Evolutionary conservation across 2,797 vertebrate species (phyloP).

Genomic region (Girardinus metallicus): DNA sequence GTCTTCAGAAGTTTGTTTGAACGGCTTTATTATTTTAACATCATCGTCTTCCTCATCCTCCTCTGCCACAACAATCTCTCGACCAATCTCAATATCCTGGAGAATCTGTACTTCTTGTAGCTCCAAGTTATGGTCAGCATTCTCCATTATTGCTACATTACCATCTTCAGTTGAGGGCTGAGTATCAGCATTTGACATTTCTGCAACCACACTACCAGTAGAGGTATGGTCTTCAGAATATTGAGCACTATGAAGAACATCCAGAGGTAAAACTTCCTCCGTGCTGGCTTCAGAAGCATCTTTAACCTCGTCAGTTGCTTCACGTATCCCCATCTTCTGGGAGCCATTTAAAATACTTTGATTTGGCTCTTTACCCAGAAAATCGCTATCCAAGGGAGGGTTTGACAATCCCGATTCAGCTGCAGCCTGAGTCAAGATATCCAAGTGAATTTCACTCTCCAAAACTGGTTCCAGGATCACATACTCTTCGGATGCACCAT

Average conservation of each 20-base stretch:
- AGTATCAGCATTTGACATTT: slow-evolving; percentile 36
- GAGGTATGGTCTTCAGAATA: slow-evolving; percentile 49
- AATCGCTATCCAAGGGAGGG: slow-evolving; percentile 21
- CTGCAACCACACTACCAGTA: slow-evolving; percentile 43
- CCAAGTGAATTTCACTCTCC: slow-evolving; percentile 53
- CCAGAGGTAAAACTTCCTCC: slow-evolving; percentile 21
- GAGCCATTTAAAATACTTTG: slow-evolving; percentile 35
- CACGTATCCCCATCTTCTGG: slow-evolving; percentile 21
- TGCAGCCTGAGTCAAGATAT: slow-evolving; percentile 73
- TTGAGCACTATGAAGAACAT: slow-evolving; percentile 47
- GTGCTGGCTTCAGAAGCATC: slow-evolving; percentile 45
- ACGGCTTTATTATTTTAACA: slow-evolving; percentile 54
- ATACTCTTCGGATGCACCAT: slow-evolving; percentile 57
- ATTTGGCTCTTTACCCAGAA: slow-evolving; percentile 19
- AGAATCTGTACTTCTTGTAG: slow-evolving; percentile 72
- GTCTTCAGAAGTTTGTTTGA: slow-evolving; percentile 29
- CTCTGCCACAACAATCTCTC: slow-evolving; percentile 73
- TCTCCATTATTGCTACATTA: slow-evolving; percentile 18
- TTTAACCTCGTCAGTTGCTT: slow-evolving; percentile 36
- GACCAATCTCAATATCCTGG: slow-evolving; percentile 78
- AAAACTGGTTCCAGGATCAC: slow-evolving; percentile 68
- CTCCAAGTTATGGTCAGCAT: slow-evolving; percentile 36
- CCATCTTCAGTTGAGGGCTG: slow-evolving; percentile 31
- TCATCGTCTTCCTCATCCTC: slow-evolving; percentile 63
- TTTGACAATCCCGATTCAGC: slow-evolving; percentile 66